Conservation (phyloP, 2,113 vertebrate species). For the Pseudorectes ferrugineus region DNA sequence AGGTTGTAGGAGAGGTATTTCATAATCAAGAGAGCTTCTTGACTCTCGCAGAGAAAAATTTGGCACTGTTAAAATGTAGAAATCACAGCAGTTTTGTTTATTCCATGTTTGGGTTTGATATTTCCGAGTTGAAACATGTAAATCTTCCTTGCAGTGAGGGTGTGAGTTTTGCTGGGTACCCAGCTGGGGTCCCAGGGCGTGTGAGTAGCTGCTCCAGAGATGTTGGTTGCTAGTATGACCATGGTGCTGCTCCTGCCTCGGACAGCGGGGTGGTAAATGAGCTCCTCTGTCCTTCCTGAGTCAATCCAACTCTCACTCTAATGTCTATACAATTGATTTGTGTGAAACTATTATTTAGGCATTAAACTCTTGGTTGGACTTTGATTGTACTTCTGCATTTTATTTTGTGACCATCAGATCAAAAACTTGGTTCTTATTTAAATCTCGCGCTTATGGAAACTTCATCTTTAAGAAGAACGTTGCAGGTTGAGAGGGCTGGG, state of each 20-base stretch:
- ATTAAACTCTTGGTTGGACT: background rate
- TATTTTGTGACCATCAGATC: background rate
- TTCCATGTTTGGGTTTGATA: background rate
- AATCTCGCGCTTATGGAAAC: background rate
- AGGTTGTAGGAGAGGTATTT: background rate
- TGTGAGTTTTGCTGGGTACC: background rate
- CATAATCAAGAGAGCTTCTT: background rate
- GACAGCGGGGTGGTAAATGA: background rate
- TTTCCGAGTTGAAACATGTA: background rate
- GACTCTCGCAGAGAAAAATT: background rate
- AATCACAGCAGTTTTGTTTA: background rate
- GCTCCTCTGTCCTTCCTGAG: background rate
- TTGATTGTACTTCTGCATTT: background rate
- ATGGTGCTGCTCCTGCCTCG: background rate
- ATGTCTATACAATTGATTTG: background rate
- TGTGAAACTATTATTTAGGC: background rate
- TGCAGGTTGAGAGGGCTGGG: background rate
- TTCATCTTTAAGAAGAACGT: background rate
- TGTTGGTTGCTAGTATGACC: background rate
- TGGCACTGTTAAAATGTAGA: background rate
- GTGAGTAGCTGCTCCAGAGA: rapidly evolving
- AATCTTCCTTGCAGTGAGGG: background rate
- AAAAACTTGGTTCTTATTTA: background rate
- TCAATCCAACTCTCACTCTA: background rate
- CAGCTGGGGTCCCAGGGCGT: rapidly evolving